phyloP scores from a whole-genome alignment of 2,888 invertebrate genomes.

The Eurytoma californica region DNA sequence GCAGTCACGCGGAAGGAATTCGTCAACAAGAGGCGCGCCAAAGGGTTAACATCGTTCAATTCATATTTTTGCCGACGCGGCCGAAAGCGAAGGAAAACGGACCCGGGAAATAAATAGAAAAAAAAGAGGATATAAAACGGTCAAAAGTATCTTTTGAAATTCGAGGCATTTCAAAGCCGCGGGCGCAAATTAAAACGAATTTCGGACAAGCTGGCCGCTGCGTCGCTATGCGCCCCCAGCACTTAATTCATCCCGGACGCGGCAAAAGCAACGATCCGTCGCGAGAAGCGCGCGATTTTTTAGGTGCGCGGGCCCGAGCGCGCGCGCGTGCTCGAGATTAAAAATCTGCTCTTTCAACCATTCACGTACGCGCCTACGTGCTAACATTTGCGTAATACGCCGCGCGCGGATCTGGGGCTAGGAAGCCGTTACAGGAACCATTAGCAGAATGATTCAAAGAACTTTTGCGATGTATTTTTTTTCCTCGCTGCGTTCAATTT shows the following conservation, averaged over 20 bases:
- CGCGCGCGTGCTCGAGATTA: slow-evolving; percentile 19
- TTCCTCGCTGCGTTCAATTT: too few species aligned
- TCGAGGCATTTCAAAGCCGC: slow-evolving; percentile 35
- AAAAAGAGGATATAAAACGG: neutral
- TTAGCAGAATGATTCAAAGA: too few species aligned
- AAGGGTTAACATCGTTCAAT: neutral
- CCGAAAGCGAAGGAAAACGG: neutral
- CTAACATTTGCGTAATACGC: too few species aligned
- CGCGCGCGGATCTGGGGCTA: too few species aligned
- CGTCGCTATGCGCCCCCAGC: neutral
- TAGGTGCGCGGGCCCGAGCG: neutral
- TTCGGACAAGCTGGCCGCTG: slow-evolving; percentile 24
- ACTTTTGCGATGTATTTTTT: too few species aligned
- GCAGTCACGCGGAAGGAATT: too few species aligned
- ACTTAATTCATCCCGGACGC: slow-evolving; percentile 33
- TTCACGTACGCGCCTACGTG: too few species aligned
- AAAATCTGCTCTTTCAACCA: slow-evolving; percentile 16
- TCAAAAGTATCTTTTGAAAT: slow-evolving; percentile 35
- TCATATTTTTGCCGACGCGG: neutral
- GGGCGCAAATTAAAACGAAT: slow-evolving; percentile 45
- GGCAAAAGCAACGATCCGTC: slow-evolving; percentile 20
- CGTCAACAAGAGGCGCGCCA: too few species aligned
- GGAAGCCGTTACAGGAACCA: too few species aligned
- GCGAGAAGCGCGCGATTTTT: neutral
- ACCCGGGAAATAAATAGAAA: neutral